Percentiles rank a stretch among this genome's conserved stretches.
phyloP scores from a whole-genome alignment of 2,888 invertebrate genomes.

The Xestoiulus laeticollis region DNA sequence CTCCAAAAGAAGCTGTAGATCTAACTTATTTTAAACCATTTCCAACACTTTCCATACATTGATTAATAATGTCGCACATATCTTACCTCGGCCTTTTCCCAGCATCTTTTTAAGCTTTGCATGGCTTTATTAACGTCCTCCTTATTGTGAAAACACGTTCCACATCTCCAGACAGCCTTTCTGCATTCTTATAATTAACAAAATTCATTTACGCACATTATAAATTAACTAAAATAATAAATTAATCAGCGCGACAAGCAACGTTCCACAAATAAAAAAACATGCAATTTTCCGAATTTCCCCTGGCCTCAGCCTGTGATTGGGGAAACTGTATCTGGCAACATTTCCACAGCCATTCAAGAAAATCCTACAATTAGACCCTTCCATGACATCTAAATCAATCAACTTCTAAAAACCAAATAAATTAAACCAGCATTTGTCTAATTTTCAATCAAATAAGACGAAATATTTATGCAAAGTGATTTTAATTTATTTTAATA shows the following conservation, averaged over 20 bases:
- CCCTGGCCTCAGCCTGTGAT: no score
- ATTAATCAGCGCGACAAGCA: not conserved
- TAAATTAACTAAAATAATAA: not conserved
- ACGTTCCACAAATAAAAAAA: no score
- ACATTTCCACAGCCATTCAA: no score
- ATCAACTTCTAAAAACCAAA: no score
- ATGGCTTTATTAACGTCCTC: not conserved
- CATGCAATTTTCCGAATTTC: no score
- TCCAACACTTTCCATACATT: not conserved
- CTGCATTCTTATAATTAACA: not conserved
- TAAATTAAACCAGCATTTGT: no score
- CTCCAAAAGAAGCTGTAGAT: slow-evolving; percentile 46
- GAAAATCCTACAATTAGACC: no score
- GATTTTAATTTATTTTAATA: not conserved
- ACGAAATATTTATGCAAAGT: no score
- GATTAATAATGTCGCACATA: not conserved
- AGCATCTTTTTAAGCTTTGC: slow-evolving; percentile 45
- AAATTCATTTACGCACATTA: not conserved
- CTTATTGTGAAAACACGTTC: not conserved
- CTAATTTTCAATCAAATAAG: no score
- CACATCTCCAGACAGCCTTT: not conserved
- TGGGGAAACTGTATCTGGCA: no score
- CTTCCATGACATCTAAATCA: no score
- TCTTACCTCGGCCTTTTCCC: slow-evolving; percentile 52
- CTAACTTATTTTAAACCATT: not conserved